Conservation (phyloP, 2,888 invertebrate genomes). For the Tholera decimalis region DNA sequence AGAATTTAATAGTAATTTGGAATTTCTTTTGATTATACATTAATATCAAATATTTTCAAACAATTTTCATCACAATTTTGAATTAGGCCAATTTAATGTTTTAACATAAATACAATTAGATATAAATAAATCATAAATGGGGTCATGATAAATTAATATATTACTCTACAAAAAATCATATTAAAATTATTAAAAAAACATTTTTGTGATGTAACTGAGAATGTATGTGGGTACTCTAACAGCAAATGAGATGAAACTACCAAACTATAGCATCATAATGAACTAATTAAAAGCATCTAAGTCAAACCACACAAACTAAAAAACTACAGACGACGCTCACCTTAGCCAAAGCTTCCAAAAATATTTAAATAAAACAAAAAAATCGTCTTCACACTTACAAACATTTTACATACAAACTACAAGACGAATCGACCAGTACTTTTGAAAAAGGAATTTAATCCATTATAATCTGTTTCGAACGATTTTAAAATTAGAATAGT, state of each 20-base stretch:
- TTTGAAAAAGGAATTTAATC: conserved; percentile 41
- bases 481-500: conserved; percentile 51
- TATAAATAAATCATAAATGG: neutral
- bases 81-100: conserved; percentile 53
- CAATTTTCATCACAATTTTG: conserved; percentile 23
- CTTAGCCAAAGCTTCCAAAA: conserved; percentile 73
- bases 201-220: neutral
- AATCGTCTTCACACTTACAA: conserved; percentile 68
- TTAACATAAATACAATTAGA: conserved; percentile 34
- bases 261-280: conserved; percentile 33
- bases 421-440: conserved; percentile 51
- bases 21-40: too few relatives aligned
- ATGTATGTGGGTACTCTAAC: conserved; percentile 23
- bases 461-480: conserved; percentile 18
- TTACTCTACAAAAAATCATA: neutral
- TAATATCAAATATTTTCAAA: neutral
- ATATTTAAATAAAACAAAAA: conserved; percentile 64
- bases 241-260: conserved; percentile 53
- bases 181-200: neutral
- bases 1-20: conserved; percentile 36
- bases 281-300: conserved; percentile 50
- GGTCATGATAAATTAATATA: conserved; percentile 6
- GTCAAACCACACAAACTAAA: conserved; percentile 54
- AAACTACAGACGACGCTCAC: conserved; percentile 65
- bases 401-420: conserved; percentile 67